Base-by-base conservation (phyloP, 2,797 vertebrate species). In the Garrulus glandarius region DNA sequence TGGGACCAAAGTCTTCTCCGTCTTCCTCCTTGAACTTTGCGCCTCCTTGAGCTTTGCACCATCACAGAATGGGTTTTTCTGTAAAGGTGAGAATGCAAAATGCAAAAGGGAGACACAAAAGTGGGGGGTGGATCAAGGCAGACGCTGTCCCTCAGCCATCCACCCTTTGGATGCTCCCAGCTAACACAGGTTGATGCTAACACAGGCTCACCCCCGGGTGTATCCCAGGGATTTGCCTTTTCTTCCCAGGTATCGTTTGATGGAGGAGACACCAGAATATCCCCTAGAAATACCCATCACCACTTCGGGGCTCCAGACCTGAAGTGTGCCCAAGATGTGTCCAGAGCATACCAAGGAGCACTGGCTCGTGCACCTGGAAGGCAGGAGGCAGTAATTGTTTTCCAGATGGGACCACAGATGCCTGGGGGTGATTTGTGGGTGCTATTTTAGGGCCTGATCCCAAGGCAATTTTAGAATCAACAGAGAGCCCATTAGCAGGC, bases 1-100 rank as follows among this genome's bases (percentile, higher is more conserved):
- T 4, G 7, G 32, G 46, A n/a, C 5, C 11, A 3, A 6, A 2
- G 11, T 56, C 41, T n/a, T 36, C 56, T 71, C 32, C 0, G 0
- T 10, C 44, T 82, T 41, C 27, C 4, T 71, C 32, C 23, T 36
- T 4, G 34, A 5, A 5, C 32, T 85, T 70, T 32, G 29, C 29
- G 9, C 3, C 21, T 65, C 41, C 37, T 34, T 6, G 29, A 3
- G 29, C 11, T 83, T 64, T 44, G 26, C 41, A 23, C 8, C 23
- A 2, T 11, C 5, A 3, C 39, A 26, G 44, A 53, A 50, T 2
- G 10, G 13, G 26, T 1, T 69, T 71, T 71, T 37, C 22, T 71
- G 10, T 43, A 3, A 53, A 87, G 43, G 11, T 50, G 46, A 21
- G 50, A 36, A 36, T 11, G 19, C 19, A 46, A 52, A 76, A 34